These are phyloP conservation scores for Trichogramma pretiosum DNA, from an alignment of 1,140 invertebrate species.

Conservation along the genomic window DNA sequence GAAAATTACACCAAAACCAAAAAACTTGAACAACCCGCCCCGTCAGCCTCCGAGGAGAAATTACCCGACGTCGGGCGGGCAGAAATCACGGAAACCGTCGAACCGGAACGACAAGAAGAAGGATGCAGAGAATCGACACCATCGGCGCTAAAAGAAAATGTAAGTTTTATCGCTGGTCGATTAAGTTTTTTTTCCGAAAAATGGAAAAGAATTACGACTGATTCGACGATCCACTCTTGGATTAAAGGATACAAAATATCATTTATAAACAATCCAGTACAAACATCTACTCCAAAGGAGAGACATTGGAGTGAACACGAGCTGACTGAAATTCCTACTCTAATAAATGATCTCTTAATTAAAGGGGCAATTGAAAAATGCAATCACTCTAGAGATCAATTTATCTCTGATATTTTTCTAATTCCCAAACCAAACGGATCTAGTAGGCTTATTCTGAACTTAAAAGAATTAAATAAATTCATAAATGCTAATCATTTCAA, in stretches of 20 bases:
- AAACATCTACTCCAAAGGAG: too few species aligned
- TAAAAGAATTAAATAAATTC: background rate
- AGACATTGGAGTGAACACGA: slow-evolving; percentile 5
- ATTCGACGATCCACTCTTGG: slow-evolving; percentile 12
- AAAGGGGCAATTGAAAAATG: slow-evolving; percentile 13
- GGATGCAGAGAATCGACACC: slow-evolving; percentile 2
- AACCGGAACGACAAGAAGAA: background rate
- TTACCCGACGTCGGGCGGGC: slow-evolving; percentile 2
- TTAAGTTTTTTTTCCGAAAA: slow-evolving; percentile 11
- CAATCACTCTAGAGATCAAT: too few species aligned
- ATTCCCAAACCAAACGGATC: background rate
- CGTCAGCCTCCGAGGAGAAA: background rate
- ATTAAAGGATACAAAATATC: too few species aligned
- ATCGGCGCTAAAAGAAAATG: slow-evolving; percentile 3
- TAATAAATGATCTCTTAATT: slow-evolving; percentile 9
- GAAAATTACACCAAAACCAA: too few species aligned
- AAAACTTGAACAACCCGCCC: slow-evolving; percentile 5
- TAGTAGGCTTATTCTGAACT: background rate
- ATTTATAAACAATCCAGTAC: too few species aligned
- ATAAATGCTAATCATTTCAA: background rate
- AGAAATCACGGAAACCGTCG: slow-evolving; percentile 4
- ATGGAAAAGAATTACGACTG: slow-evolving; percentile 17
- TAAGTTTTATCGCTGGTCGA: slow-evolving; percentile 16
- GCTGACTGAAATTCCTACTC: slow-evolving; percentile 4
- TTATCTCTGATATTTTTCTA: background rate